Evolutionary conservation across 2,113 vertebrate genomes (phyloP).

Genomic region (Vidua macroura): DNA sequence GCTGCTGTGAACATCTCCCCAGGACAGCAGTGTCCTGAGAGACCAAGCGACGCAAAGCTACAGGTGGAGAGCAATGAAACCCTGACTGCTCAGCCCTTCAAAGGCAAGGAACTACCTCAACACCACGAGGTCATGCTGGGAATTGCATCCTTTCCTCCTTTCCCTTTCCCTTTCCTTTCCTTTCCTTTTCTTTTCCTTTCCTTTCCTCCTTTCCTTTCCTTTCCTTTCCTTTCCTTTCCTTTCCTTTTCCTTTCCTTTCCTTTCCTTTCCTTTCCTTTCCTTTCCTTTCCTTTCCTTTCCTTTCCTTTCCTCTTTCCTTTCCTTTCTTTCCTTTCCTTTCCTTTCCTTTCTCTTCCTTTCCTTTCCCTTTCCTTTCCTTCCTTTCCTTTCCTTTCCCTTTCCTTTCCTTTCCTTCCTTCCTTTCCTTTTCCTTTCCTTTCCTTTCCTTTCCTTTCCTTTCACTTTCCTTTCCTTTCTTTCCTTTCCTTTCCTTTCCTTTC

Average conservation of each 20-base stretch:
- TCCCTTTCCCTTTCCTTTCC: too few species aligned
- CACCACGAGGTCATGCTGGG: neutral
- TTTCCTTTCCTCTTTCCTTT: too few species aligned
- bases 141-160: neutral
- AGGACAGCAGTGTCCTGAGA: neutral
- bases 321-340: too few species aligned
- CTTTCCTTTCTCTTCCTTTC: too few species aligned
- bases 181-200: too few species aligned
- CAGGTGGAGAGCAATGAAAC: neutral
- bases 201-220: neutral
- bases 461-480: too few species aligned
- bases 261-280: too few species aligned
- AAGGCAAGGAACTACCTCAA: neutral
- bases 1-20: neutral
- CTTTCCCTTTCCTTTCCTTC: neutral
- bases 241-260: too few species aligned
- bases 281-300: neutral
- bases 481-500: too few species aligned
- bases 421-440: neutral
- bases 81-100: neutral
- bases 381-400: too few species aligned
- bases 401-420: too few species aligned
- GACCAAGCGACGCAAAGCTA: neutral
- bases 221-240: too few species aligned
- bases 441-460: neutral